Conservation (phyloP, 2,113 vertebrate genomes). For the Plecturocebus donacophilus region DNA sequence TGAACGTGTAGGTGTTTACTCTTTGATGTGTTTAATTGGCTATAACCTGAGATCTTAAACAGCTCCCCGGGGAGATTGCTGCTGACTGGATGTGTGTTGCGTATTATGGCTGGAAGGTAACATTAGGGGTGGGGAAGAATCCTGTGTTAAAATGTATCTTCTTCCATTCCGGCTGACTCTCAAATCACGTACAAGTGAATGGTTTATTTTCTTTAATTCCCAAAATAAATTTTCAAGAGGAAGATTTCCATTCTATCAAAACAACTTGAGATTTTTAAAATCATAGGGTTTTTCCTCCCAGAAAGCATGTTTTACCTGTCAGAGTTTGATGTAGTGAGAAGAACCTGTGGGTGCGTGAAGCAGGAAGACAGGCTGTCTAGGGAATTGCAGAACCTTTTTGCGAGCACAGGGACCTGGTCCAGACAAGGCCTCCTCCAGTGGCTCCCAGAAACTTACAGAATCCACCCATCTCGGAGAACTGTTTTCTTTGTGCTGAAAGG, state of each 20-base stretch:
- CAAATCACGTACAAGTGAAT: no score
- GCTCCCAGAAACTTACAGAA: background rate
- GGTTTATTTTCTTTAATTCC: background rate
- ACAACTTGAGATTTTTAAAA: background rate
- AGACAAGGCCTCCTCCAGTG: background rate
- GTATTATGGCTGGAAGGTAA: fast-evolving
- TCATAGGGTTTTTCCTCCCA: fast-evolving
- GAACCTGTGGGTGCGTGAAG: fast-evolving
- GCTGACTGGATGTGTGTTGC: background rate
- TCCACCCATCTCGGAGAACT: background rate
- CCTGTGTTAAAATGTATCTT: background rate
- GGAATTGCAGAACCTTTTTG: fast-evolving
- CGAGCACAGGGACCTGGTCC: background rate
- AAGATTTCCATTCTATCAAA: background rate
- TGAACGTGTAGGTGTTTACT: background rate
- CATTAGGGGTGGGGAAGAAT: background rate
- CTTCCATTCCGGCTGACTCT: background rate
- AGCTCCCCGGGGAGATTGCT: no score
- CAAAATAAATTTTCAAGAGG: background rate
- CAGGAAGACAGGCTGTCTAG: fast-evolving
- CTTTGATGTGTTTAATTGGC: no score
- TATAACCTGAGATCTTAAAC: background rate
- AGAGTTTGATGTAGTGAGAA: fast-evolving
- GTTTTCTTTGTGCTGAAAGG: background rate
- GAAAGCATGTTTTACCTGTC: background rate